phyloP scores from a whole-genome alignment of 2,888 invertebrate genomes.

The Meta bourneti region DNA sequence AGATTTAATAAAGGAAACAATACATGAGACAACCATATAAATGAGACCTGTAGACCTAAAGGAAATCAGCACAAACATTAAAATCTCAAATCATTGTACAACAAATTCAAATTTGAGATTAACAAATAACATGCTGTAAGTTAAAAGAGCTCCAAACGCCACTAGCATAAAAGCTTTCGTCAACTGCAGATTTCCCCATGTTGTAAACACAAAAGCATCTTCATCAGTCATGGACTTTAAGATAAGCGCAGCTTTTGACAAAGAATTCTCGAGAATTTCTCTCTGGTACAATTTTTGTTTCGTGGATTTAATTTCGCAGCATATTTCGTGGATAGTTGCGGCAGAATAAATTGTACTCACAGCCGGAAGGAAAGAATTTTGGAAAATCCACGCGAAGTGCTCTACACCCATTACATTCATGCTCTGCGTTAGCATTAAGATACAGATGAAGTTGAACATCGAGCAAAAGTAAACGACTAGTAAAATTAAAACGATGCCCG shows the following conservation, averaged over 20 bases:
- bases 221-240: background rate
- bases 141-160: background rate
- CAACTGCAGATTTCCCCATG: background rate
- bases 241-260: background rate
- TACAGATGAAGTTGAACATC: background rate
- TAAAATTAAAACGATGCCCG: background rate
- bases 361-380: background rate
- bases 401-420: background rate
- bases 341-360: background rate
- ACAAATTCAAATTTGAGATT: no score
- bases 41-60: no score
- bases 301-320: background rate
- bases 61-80: no score
- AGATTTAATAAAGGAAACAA: no score
- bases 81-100: no score
- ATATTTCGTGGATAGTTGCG: background rate
- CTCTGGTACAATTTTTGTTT: background rate
- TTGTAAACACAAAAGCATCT: background rate
- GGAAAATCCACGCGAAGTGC: background rate
- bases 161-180: background rate
- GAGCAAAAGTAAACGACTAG: background rate
- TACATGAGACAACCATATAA: no score
- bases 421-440: background rate
- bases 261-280: background rate
- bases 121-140: background rate